These are phyloP conservation scores for Vollenhovia emeryi DNA, from an alignment of 1,140 invertebrate genomes.

Conservation along the genomic window DNA sequence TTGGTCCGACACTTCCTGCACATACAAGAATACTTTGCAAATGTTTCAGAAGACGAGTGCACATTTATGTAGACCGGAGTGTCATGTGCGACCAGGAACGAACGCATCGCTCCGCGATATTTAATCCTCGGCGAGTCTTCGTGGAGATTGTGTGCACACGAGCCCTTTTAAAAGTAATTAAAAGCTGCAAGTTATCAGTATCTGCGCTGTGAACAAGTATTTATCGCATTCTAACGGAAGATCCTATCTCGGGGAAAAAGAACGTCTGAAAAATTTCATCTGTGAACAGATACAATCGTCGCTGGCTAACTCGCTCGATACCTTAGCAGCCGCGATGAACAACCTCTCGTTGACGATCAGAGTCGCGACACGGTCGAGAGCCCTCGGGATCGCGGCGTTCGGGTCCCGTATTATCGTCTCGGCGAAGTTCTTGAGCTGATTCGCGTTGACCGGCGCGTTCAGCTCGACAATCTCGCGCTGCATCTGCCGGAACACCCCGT, in stretches of 20 bases:
- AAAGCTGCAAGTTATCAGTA: background rate
- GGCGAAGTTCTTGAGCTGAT: conserved; percentile 87
- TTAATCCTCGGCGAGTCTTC: background rate
- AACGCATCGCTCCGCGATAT: background rate
- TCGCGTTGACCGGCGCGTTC: conserved; percentile 81
- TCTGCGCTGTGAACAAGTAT: background rate
- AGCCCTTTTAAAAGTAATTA: background rate
- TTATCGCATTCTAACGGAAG: background rate
- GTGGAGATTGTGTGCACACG: background rate
- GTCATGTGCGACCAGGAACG: background rate
- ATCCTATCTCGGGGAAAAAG: background rate
- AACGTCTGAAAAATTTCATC: background rate
- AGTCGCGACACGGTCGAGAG: conserved; percentile 85
- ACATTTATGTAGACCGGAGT: too few species aligned
- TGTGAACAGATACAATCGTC: background rate
- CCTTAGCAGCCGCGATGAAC: conserved; percentile 88
- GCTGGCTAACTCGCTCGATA: conserved; percentile 77
- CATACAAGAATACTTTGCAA: conserved; percentile 53
- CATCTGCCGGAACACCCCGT: conserved; percentile 86
- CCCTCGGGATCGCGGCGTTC: conserved; percentile 84
- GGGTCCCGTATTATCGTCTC: conserved; percentile 87
- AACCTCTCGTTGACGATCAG: conserved; percentile 87
- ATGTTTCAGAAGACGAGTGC: too few species aligned
- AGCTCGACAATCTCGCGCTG: conserved; percentile 80
- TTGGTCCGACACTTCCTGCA: conserved; percentile 88